Base-by-base conservation (phyloP, 2,888 invertebrate genomes). In the Drosophila niveifrons region DNA sequence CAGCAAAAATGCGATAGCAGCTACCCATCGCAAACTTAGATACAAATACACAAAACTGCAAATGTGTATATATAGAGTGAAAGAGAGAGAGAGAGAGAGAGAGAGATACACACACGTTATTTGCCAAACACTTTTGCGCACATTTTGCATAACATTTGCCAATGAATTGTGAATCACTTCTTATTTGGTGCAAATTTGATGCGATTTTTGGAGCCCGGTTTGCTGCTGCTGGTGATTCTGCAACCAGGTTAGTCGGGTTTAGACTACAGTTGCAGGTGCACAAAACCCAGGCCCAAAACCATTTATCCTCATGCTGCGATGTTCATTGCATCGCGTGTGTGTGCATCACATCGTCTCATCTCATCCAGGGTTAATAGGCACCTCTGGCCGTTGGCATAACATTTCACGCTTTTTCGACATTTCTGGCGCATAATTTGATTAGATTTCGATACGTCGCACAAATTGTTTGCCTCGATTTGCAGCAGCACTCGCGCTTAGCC, bases 331-430 rank as follows among this genome's bases (percentile, higher is more conserved):
- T 9, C 29, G 15, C 3, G 39, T 53, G 28, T 23, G 23, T 23
- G 15, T 28, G 11, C 39, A 28, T 11, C 15, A 53, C 29, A 13
- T n/a, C 29, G n/a, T 44, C 31, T n/a, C 55, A 10, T 28, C 47
- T 13, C 17, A 17, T 46, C 29, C 57, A 46, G 78, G 64, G 84
- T 79, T 82, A 71, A 84, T 82, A 64, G 73, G 58, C 78, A 34
- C n/a, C 28, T 65, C 59, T 44, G 48, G 66, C 50, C 82, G 68
- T 52, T 56, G 80, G 86, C 83, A 58, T 66, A 77, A 79, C 77
- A 82, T 86, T 83, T 87, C 84, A 84, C 82, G 82, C 81, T 82
- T 82, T 82, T 82, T 86, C 87, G 82, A 81, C 82, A 87, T 84
- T 83, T 82, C 82, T 80, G 75, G 72, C 84, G 87, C 80, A 83